Evolutionary conservation across 2,113 vertebrate genomes (phyloP), one percentile per base, ranked within the genome.

Genomic region (Puffinus mauretanicus): DNA sequence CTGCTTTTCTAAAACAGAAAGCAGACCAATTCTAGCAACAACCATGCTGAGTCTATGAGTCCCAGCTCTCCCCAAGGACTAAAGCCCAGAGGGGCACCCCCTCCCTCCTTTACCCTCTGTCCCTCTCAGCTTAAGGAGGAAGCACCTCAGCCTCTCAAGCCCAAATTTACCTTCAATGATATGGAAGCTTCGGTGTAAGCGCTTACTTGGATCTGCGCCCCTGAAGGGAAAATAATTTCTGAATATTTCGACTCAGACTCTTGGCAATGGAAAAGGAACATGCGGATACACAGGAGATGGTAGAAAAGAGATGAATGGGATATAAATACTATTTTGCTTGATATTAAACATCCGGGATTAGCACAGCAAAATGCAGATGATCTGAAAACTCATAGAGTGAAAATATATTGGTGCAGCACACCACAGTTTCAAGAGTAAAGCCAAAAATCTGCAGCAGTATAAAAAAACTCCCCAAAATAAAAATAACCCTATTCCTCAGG

Each of bases 301-400:
- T 88, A 65, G 76, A 88, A 58, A 87, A 38, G 17, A 94, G 54
- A 90, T 91, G 81, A 94, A 95, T 80, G n/a, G 85, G 82, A 73
- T 91, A 95, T 91, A 93, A 97, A 94, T 93, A 82, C 84, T 94
- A 11, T 95, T 95, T 93, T 86, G 16, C 58, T 90, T 94, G 49
- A 82, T 93, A 87, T 82, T 91, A 94, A 97, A 90, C 87, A 94
- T 81, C 86, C 15, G 19, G 38, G 85, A 96, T 96, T 94, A 94
- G 79, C 70, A 75, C 62, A 75, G 76, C 77, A 76, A 92, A 93
- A 90, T 92, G 57, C 62, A 91, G 77, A 84, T 86, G 25, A 75
- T 61, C n/a, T 44, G 49, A 88, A 89, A 95, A 75, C 38, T 54
- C 46, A 42, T 11, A 13, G 34, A 44, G 58, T 70, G 85, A 94